phyloP scores from a whole-genome alignment of 2,113 vertebrate species.

The Acanthisitta chloris region DNA sequence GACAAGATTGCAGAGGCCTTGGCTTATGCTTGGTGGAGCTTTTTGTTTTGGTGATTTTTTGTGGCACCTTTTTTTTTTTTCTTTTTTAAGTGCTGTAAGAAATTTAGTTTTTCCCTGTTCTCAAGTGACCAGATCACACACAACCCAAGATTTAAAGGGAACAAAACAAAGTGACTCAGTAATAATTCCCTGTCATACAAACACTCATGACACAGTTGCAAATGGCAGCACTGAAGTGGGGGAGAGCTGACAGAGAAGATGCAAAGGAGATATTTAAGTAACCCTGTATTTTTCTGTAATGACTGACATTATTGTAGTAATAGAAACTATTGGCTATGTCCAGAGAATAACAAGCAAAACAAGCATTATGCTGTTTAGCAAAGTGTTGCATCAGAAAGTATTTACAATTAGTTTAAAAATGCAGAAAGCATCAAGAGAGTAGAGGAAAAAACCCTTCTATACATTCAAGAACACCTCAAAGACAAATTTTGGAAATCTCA shows the following conservation, averaged over 20 bases:
- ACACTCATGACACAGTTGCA: background rate
- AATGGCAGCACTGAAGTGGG: background rate
- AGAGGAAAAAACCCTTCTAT: background rate
- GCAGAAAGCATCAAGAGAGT: background rate
- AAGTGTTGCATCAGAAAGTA: constrained; percentile 23
- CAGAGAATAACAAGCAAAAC: background rate
- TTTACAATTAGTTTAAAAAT: background rate
- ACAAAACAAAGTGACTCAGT: constrained; percentile 28
- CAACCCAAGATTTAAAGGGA: background rate
- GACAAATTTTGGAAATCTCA: background rate
- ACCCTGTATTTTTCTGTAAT: background rate
- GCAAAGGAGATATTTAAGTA: constrained; percentile 25
- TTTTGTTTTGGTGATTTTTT: background rate
- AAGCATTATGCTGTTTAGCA: background rate
- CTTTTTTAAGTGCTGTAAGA: background rate
- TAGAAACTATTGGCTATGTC: background rate
- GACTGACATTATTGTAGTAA: background rate
- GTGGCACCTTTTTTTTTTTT: background rate
- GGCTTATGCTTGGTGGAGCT: background rate
- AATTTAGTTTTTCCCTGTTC: background rate
- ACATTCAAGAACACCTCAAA: background rate
- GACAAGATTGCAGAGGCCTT: background rate
- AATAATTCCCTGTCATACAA: background rate
- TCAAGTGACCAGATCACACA: background rate
- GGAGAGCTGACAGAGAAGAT: background rate